A percentile compares a stretch with the other conserved stretches of the same genome.
Evolutionary conservation across 2,797 vertebrate species (phyloP).

Genomic region (Neopelma chrysocephalum): DNA sequence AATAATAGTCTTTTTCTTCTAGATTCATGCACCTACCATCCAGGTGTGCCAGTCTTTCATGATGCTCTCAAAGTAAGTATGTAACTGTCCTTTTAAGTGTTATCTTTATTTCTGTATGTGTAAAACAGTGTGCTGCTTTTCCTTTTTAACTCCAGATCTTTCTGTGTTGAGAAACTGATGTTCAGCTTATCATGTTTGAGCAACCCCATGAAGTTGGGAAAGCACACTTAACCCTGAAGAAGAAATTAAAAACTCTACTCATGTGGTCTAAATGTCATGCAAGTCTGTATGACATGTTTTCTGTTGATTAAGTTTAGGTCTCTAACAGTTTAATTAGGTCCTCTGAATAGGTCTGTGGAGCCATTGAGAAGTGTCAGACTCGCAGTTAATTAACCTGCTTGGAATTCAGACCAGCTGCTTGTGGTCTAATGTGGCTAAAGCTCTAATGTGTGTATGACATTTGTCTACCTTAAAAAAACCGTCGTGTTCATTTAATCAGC

Average conservation of each 20-base stretch:
- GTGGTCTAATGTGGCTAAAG: not conserved
- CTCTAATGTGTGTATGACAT: not conserved
- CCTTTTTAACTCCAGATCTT: not conserved
- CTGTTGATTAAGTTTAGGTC: not conserved
- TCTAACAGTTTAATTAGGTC: not conserved
- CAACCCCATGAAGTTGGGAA: not conserved
- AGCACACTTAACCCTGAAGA: not conserved
- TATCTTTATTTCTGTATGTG: not conserved
- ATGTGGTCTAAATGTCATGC: not conserved
- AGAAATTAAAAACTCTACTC: not conserved
- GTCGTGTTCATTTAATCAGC: not conserved
- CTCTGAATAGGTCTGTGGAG: not conserved
- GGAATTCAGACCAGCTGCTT: not conserved
- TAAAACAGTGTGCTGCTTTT: not conserved
- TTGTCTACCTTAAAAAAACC: not conserved
- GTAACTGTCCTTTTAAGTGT: not conserved
- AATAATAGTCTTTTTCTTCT: slow-evolving; percentile 14
- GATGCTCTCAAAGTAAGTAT: slow-evolving; percentile 93
- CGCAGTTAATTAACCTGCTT: not conserved
- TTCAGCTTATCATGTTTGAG: not conserved
- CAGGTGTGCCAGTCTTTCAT: slow-evolving; percentile 96
- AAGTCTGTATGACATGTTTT: not conserved
- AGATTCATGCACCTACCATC: slow-evolving; percentile 92
- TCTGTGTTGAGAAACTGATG: not conserved
- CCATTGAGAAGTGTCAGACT: not conserved